phyloP scores from a whole-genome alignment of 1,140 invertebrate species.

The Adelges cooleyi region DNA sequence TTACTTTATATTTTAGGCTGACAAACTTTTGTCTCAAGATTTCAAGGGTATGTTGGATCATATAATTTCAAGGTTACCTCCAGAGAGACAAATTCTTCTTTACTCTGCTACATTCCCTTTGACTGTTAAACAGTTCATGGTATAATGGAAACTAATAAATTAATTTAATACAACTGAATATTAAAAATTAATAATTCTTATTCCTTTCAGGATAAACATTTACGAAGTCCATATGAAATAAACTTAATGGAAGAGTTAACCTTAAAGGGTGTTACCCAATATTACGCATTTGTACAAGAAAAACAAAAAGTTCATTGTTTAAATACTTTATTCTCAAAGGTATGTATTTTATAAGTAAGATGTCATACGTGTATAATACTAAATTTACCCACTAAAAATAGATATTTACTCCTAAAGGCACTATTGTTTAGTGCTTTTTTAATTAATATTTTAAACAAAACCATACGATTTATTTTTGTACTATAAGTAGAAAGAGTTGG shows the following conservation, averaged over 20 bases:
- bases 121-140: conserved; percentile 98
- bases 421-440: no score
- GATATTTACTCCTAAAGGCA: no score
- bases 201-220: conserved; percentile 65
- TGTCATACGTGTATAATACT: conserved; percentile 3
- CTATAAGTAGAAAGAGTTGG: no score
- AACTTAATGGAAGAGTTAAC: conserved; percentile 99
- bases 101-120: conserved; percentile 99
- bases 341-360: no score
- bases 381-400: no score
- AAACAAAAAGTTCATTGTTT: conserved; percentile 99
- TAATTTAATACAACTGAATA: background rate
- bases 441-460: no score
- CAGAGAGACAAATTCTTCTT: conserved; percentile 91
- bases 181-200: background rate
- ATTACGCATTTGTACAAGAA: conserved; percentile 99
- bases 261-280: conserved; percentile 98
- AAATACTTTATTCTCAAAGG: conserved; percentile 98
- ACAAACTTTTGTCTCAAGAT: conserved; percentile 97
- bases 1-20: conserved; percentile 49
- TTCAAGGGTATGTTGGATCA: conserved; percentile 98
- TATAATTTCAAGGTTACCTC: conserved; percentile 84
- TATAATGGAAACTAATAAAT: conserved; percentile 1
- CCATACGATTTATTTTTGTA: no score
- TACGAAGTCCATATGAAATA: conserved; percentile 95